These are phyloP conservation scores for Oryzias sinensis DNA, from an alignment of 2,797 vertebrate genomes.

Conservation along the genomic window DNA sequence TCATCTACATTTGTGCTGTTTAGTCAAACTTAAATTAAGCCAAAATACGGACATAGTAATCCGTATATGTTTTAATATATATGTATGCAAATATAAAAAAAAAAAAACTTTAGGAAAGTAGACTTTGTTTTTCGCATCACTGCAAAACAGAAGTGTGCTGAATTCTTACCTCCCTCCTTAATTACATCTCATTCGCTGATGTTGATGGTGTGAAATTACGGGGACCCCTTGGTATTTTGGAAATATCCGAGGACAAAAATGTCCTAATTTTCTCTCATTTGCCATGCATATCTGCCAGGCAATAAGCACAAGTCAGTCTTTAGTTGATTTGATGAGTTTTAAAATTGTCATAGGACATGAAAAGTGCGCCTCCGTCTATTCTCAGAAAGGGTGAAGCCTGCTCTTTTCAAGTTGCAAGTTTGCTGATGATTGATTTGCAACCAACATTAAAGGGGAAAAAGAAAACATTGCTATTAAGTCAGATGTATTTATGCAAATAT, in stretches of 20 bases:
- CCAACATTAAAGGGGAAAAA: constrained; percentile 3
- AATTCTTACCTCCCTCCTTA: constrained; percentile 3
- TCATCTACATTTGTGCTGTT: too few relatives aligned
- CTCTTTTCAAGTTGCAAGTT: constrained; percentile 4
- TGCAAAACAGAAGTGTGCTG: not conserved
- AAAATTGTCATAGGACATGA: not conserved
- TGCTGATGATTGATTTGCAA: not conserved
- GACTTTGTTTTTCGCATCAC: too few relatives aligned
- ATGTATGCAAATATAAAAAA: too few relatives aligned
- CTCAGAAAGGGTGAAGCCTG: not conserved
- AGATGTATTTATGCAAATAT: constrained; percentile 66
- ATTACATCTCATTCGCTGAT: constrained; percentile 43
- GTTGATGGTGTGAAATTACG: constrained; percentile 51
- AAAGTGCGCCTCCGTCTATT: not conserved
- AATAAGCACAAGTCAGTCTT: constrained; percentile 12
- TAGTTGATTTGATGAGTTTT: constrained; percentile 2
- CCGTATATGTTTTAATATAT: too few relatives aligned
- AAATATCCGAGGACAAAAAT: constrained; percentile 41
- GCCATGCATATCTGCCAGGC: constrained; percentile 13
- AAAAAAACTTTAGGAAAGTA: too few relatives aligned
- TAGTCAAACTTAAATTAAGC: too few relatives aligned
- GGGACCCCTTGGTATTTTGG: constrained; percentile 66
- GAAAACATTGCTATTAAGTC: constrained; percentile 16
- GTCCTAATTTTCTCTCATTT: constrained; percentile 37
- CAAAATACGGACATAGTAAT: too few relatives aligned